Percentiles rank a stretch among this genome's conserved stretches.
Evolutionary conservation across 35 echinoderm and acorn worm species (phyloP).

Genomic region (Chiridota heheva): DNA sequence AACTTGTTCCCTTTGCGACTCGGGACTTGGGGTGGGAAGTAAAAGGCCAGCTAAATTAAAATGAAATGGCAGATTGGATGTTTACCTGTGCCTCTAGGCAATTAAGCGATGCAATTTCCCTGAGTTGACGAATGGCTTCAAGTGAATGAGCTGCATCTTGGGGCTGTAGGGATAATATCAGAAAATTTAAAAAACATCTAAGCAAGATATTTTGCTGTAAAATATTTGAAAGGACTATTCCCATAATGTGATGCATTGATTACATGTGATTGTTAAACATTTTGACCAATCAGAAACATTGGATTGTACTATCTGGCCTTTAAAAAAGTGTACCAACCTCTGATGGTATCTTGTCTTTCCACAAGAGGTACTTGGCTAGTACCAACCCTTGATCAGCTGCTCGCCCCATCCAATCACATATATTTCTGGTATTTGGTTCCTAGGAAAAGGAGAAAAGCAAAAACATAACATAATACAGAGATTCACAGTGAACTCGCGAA

Average conservation of each 20-base stretch:
- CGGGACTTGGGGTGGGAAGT: too few relatives aligned
- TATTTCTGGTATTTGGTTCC: too few relatives aligned
- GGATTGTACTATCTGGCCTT: background rate
- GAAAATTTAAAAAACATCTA: background rate
- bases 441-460: too few relatives aligned
- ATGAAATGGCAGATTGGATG: background rate
- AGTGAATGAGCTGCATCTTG: slow-evolving; percentile 60
- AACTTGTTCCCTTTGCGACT: too few relatives aligned
- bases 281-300: background rate
- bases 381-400: slow-evolving; percentile 47
- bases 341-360: slow-evolving; percentile 36
- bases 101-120: slow-evolving; percentile 74
- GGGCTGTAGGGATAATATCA: slow-evolving; percentile 23
- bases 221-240: slow-evolving; percentile 8
- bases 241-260: background rate
- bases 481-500: too few relatives aligned
- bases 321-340: background rate
- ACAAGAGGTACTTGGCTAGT: slow-evolving; percentile 32
- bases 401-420: slow-evolving; percentile 50
- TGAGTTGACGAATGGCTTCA: slow-evolving; percentile 86
- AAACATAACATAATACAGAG: too few relatives aligned
- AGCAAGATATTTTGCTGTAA: slow-evolving; percentile 12
- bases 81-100: slow-evolving; percentile 77
- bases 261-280: background rate
- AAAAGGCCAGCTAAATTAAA: background rate